Base-by-base conservation (phyloP, 2,888 invertebrate species). In the Agonopterix heracliana region DNA sequence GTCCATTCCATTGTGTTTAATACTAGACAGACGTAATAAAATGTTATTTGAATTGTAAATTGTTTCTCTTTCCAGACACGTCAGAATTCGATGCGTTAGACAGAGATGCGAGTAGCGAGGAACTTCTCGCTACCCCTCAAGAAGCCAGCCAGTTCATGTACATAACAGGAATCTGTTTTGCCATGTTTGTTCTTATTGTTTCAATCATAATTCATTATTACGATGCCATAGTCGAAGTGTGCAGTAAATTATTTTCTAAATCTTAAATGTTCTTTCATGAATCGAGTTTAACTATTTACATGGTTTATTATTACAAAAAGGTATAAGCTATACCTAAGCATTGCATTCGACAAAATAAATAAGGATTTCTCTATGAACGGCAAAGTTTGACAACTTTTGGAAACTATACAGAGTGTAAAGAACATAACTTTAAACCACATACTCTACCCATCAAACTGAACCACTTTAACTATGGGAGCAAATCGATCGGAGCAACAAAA, bases 201-300 rank as follows among this genome's bases (percentile, higher is more conserved):
- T 92, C 94, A 17, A 85, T 94, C 53, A 65, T 93, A 40, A 71
- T 93, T 52, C 91, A 93, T 63, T 92, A 89, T 53, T 88, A 86
- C 52, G 81, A 87, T 48, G 62, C 67, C 1, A 82, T 87, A 44
- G 63, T 68, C 1, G 61, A 68, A 34, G 61, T 81, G 17, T 50
- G 83, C 26, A 59, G 70, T 43, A 81, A 77, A 67, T 45, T 81
- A 8, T 47, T 84, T 10, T 56, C 71, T 4, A 81, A 72, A 55
- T 64, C 73, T 41, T 76, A 57, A 59, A 49, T 40, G 8, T 41
- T 49, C 11, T 3, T 42, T 36, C 17, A 17, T 17, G 17, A 17
- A 3, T 17, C 3, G 3, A 17, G 4, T 17, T 3, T 2, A 17
- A 4, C 17, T 17, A 1, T 17, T 3, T 3, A 17, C 2, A n/a